These are phyloP conservation scores for Micromesistius poutassou DNA, from an alignment of 2,797 vertebrate genomes.

Conservation along the genomic window DNA sequence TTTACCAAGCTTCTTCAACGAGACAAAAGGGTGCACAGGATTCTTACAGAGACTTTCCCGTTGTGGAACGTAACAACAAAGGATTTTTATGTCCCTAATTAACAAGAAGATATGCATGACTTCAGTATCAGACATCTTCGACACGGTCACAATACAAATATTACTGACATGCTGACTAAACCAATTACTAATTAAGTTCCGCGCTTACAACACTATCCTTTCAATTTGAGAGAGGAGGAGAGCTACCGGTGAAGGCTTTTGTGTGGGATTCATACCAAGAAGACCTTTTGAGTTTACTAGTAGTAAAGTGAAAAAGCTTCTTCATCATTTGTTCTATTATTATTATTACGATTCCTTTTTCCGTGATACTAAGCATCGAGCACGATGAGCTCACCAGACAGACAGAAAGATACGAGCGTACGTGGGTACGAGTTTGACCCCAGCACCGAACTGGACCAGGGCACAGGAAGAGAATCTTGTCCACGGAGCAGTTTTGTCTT, in stretches of 20 bases:
- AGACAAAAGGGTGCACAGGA: neutral
- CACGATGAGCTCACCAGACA: too few relatives aligned
- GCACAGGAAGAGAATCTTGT: neutral
- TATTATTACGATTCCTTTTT: neutral
- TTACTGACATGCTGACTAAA: too few relatives aligned
- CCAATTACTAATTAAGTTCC: too few relatives aligned
- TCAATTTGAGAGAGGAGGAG: neutral
- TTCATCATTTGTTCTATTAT: neutral
- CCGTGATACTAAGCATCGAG: neutral
- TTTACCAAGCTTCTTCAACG: neutral
- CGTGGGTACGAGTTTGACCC: neutral
- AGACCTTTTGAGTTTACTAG: neutral
- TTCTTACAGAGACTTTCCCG: too few relatives aligned
- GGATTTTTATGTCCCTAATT: neutral
- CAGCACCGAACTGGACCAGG: neutral
- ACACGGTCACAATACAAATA: too few relatives aligned
- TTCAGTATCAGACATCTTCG: too few relatives aligned
- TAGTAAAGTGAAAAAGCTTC: neutral
- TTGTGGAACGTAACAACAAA: neutral
- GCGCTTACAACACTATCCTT: too few relatives aligned
- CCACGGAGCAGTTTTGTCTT: neutral
- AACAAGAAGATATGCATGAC: too few relatives aligned
- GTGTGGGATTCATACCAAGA: neutral
- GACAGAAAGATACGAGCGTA: neutral
- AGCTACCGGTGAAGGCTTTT: neutral